Base-by-base conservation (phyloP, 2,888 invertebrate species). In the Megaustenia siamemsis region DNA sequence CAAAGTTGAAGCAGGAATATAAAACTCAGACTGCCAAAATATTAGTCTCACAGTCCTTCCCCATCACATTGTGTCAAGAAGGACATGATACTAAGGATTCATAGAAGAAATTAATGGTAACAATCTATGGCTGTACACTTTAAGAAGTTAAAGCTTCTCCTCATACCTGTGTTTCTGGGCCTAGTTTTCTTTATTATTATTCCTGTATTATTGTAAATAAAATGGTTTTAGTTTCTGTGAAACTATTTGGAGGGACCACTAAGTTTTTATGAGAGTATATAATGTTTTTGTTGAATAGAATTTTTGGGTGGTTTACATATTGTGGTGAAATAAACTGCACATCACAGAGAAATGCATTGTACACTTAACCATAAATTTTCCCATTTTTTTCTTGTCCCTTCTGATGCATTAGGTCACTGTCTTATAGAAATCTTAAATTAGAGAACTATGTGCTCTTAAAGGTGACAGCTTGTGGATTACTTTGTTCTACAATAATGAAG, bases 1-100 rank as follows among this genome's bases (percentile, higher is more conserved):
- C 90, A 49, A 90, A 91, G 82, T 83, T 92, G 45, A 82, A 86
- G 75, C 60, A 82, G 56, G 90, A 91, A 83, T 88, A 88, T 81
- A 86, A 87, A 10, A 66, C 86, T 53, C 84, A 88, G 40, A 88
- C 88, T 56, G 87, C 85, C 12, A 85, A 85, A 32, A 66, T 88
- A 10, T 71, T 86, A 28, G 87, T 89, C 71, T 84, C 87, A 21
- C 90, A 90, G 79, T 85, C 85, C 6, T 66, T 86, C 2, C 79
- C 85, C 49, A 69, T 86, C 56, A 63, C 87, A 12, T 71, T 84
- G 0, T 71, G 86, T 40, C 79, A 87, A 84, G 53, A 56, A 56
- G n/a, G 56, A 12, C 56, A 71, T 24, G 49, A 40, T 28, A 81
- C n/a, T 10, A 43, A 78, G 40, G 56, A 38, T 53, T 56, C 56